Evolutionary conservation across 2,113 vertebrate genomes (phyloP).

Genomic region (Tapirus terrestris): DNA sequence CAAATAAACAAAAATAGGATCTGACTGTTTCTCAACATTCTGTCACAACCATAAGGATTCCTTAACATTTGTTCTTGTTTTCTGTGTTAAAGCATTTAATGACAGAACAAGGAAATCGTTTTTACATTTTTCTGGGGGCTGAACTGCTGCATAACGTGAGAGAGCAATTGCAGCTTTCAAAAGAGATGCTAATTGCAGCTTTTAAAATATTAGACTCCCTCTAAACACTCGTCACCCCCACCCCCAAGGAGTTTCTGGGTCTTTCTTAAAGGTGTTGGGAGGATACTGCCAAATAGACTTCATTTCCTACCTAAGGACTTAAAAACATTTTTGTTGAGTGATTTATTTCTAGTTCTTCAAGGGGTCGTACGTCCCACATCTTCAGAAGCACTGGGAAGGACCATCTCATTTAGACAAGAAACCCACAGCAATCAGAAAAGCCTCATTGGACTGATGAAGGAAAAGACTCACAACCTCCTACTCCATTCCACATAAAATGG

Average conservation of each 20-base stretch:
- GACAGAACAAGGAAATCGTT: constrained; percentile 69
- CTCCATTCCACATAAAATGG: background rate
- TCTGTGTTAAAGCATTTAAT: constrained; percentile 50
- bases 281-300: background rate
- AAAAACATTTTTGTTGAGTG: background rate
- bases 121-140: constrained; percentile 76
- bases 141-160: constrained; percentile 60
- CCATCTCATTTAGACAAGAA: background rate
- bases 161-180: constrained; percentile 69
- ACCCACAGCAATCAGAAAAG: background rate
- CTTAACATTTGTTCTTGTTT: constrained; percentile 60
- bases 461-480: background rate
- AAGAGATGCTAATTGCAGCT: constrained; percentile 64
- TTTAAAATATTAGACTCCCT: constrained; percentile 70
- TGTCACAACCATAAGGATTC: background rate
- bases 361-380: background rate
- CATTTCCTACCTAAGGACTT: constrained; percentile 1
- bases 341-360: background rate
- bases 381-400: background rate
- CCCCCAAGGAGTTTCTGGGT: constrained; percentile 39
- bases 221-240: constrained; percentile 43
- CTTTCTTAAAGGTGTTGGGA: constrained; percentile 57
- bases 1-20: background rate
- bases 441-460: background rate
- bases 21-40: background rate